phyloP scores from a whole-genome alignment of 2,797 vertebrate genomes.

The Poecilia wingei region DNA sequence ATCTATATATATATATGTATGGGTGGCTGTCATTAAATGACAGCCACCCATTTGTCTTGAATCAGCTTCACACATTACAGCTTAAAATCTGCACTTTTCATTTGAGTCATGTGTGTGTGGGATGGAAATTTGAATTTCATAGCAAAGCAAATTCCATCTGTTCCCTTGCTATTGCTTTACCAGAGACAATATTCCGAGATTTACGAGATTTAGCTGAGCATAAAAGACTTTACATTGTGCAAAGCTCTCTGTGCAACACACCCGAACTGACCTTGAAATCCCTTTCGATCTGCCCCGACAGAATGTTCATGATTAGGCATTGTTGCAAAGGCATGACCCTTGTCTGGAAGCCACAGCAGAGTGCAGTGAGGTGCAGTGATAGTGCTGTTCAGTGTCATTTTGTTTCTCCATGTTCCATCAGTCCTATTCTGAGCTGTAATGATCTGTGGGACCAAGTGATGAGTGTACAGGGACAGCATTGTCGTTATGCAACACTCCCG shows the following conservation, averaged over 20 bases:
- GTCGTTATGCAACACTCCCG: slow-evolving; percentile 60
- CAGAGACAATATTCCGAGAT: slow-evolving; percentile 13
- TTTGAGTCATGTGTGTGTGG: slow-evolving; percentile 17
- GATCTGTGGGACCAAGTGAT: slow-evolving; percentile 59
- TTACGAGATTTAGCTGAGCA: slow-evolving; percentile 6
- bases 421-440: slow-evolving; percentile 57
- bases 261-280: slow-evolving; percentile 27
- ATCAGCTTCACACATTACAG: slow-evolving; percentile 6
- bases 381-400: slow-evolving; percentile 38
- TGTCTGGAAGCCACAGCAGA: slow-evolving; percentile 23
- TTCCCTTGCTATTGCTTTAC: slow-evolving; percentile 1
- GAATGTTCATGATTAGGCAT: slow-evolving; percentile 22
- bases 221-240: neutral
- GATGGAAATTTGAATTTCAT: slow-evolving; percentile 15
- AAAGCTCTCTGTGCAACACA: neutral
- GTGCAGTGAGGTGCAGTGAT: slow-evolving; percentile 16
- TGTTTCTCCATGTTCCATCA: slow-evolving; percentile 56
- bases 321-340: slow-evolving; percentile 18
- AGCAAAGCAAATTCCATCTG: slow-evolving; percentile 1
- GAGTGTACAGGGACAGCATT: slow-evolving; percentile 46
- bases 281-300: slow-evolving; percentile 1
- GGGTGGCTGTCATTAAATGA: neutral
- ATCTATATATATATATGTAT: neutral
- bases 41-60: slow-evolving; percentile 14
- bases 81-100: slow-evolving; percentile 25